Conservation (phyloP, 1,140 invertebrate species). For the Steinernema feltiae region DNA sequence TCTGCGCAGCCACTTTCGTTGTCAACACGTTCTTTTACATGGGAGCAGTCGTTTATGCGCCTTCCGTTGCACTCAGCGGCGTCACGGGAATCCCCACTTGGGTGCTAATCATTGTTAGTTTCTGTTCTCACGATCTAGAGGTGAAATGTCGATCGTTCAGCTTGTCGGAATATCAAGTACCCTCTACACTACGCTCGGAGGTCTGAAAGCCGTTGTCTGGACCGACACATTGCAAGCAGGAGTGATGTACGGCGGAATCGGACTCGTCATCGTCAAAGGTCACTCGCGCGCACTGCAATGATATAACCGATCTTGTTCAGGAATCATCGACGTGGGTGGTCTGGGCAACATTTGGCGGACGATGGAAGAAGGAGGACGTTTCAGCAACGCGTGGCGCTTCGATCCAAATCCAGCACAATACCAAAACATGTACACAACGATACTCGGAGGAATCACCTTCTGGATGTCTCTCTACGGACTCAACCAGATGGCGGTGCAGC, state of each 20-base stretch:
- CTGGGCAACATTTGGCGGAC: background rate
- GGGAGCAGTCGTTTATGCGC: slow-evolving; percentile 49
- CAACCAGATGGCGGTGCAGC: slow-evolving; percentile 38
- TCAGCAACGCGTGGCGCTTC: slow-evolving; percentile 21
- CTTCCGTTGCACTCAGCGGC: slow-evolving; percentile 32
- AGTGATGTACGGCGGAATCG: slow-evolving; percentile 33
- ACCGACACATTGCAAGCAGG: slow-evolving; percentile 34
- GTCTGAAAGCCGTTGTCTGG: slow-evolving; percentile 39
- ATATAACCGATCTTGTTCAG: background rate
- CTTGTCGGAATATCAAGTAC: slow-evolving; percentile 34
- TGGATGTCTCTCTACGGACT: slow-evolving; percentile 36
- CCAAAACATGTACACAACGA: slow-evolving; percentile 31
- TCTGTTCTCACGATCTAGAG: background rate
- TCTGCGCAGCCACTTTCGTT: slow-evolving; percentile 49
- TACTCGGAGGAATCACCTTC: slow-evolving; percentile 31
- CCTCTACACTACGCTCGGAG: slow-evolving; percentile 36
- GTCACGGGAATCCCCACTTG: slow-evolving; percentile 30
- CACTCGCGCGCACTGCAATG: background rate
- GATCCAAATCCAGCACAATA: slow-evolving; percentile 24
- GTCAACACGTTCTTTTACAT: slow-evolving; percentile 54
- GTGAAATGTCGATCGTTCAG: slow-evolving; percentile 20
- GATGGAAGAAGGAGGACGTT: slow-evolving; percentile 14
- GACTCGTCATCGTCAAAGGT: slow-evolving; percentile 27
- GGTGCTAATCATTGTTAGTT: slow-evolving; percentile 30
- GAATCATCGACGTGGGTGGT: slow-evolving; percentile 4